phyloP scores from a whole-genome alignment of 92 coral and sea anemone species.

The Ricordea florida region DNA sequence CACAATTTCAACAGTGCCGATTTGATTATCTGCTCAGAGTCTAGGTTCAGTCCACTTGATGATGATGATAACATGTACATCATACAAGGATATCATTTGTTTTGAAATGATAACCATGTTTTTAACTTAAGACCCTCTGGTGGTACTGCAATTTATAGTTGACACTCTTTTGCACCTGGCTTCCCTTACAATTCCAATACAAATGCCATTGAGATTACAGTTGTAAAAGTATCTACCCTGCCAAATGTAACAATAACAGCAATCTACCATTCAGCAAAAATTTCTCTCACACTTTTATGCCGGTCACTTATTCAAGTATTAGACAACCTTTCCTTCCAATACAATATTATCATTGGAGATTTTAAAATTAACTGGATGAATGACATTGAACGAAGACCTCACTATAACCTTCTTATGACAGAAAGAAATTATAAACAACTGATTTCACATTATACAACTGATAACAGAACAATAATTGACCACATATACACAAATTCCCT shows the following conservation, averaged over 20 bases:
- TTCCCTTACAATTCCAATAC: conserved; percentile 3
- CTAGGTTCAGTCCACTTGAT: conserved; percentile 5
- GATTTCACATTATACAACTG: conserved; percentile 15
- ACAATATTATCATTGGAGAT: conserved; percentile 9
- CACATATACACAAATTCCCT: conserved; percentile 24
- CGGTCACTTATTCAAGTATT: background rate
- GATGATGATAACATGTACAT: conserved; percentile 11
- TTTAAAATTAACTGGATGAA: conserved; percentile 23
- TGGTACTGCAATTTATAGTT: conserved; percentile 37
- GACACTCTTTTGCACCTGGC: conserved; percentile 18
- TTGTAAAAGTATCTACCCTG: background rate
- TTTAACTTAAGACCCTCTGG: conserved; percentile 22
- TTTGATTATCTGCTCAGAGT: background rate
- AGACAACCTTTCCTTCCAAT: background rate
- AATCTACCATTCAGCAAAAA: conserved; percentile 4
- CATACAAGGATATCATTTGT: background rate
- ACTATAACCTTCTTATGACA: conserved; percentile 9
- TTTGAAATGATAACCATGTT: conserved; percentile 22
- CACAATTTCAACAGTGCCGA: background rate
- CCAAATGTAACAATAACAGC: conserved; percentile 6
- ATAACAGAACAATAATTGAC: conserved; percentile 13
- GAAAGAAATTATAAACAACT: conserved; percentile 1
- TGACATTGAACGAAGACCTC: conserved; percentile 2
- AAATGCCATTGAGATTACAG: conserved; percentile 13
- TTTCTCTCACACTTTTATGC: background rate